Evolutionary conservation across 2,113 vertebrate species (phyloP), one percentile per base, ranked within the genome.

Genomic region (Antechinus stuartii): DNA sequence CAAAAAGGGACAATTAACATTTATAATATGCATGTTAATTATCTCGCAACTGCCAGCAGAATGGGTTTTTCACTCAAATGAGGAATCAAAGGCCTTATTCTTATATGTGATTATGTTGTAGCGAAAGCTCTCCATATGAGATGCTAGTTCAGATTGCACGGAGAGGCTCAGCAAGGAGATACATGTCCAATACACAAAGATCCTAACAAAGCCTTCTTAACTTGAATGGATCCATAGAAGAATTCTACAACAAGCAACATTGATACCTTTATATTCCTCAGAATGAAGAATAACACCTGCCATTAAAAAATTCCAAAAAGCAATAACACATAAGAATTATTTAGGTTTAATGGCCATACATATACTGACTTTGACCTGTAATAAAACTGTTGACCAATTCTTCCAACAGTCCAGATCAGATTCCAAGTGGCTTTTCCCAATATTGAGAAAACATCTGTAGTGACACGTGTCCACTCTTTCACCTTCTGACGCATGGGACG

Each of bases 61-160:
- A 10, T 42, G n/a, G 68, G 19, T 23, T 84, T 84, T 84, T 84
- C 68, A 84, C 68, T 84, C 35, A 84, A 23, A 84, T 84, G 68
- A 84, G 68, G 68, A 84, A 84, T 42, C 68, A 84, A 84, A 84
- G 68, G 68, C 68, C 68, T 84, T 84, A 42, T n/a, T 84, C 35
- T 84, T 84, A 84, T 84, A 84, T 84, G 68, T 84, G 68, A 84
- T 84, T 84, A 84, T 84, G 68, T 84, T 84, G 42, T 84, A 84
- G 68, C 22, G 68, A 84, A 84, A 42, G 35, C 68, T 76, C 68
- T 42, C 42, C 68, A 76, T 84, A n/a, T 84, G n/a, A 23, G 68
- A 84, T 84, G n/a, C 35, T 23, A 84, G 68, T 84, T 84, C 68
- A 84, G 42, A 84, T 42, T 84, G 16, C 68, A 84, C 8, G 35